Conservation (phyloP, 1,140 invertebrate species). For the Doryteuthis pealeii region DNA sequence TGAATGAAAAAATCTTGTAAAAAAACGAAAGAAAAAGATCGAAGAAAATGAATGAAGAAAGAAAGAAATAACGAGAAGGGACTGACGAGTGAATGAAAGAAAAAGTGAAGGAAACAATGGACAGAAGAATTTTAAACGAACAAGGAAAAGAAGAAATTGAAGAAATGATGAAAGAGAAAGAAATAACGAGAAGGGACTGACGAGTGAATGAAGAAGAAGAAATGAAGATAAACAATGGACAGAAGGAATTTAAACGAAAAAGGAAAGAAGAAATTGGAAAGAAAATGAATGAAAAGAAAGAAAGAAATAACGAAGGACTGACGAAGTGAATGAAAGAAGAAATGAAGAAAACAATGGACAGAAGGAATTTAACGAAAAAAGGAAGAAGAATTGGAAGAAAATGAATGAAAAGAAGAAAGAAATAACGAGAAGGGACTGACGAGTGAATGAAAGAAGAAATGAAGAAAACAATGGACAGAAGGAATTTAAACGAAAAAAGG, state of each 20-base stretch:
- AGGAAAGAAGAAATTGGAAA: slow-evolving; percentile 9
- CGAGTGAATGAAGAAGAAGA: slow-evolving; percentile 14
- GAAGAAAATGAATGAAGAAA: background rate
- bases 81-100: background rate
- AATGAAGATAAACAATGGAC: slow-evolving; percentile 13
- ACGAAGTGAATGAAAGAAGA: too few species aligned
- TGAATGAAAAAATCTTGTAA: background rate
- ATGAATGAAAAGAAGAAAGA: background rate
- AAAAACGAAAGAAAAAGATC: background rate
- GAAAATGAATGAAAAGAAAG: too few species aligned
- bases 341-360: slow-evolving; percentile 9
- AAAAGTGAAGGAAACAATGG: slow-evolving; percentile 3
- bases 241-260: slow-evolving; percentile 6
- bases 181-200: slow-evolving; percentile 2
- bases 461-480: slow-evolving; percentile 13
- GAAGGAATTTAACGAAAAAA: slow-evolving; percentile 9
- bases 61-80: background rate
- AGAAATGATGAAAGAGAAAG: background rate
- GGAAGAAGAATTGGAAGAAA: slow-evolving; percentile 20
- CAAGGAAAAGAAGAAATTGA: slow-evolving; percentile 13
- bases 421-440: too few species aligned
- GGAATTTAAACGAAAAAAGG: too few species aligned
- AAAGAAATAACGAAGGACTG: too few species aligned
- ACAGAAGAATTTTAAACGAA: slow-evolving; percentile 11
- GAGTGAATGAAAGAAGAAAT: background rate